Evolutionary conservation across 2,888 invertebrate species (phyloP).

Genomic region (Mythimna albipuncta): DNA sequence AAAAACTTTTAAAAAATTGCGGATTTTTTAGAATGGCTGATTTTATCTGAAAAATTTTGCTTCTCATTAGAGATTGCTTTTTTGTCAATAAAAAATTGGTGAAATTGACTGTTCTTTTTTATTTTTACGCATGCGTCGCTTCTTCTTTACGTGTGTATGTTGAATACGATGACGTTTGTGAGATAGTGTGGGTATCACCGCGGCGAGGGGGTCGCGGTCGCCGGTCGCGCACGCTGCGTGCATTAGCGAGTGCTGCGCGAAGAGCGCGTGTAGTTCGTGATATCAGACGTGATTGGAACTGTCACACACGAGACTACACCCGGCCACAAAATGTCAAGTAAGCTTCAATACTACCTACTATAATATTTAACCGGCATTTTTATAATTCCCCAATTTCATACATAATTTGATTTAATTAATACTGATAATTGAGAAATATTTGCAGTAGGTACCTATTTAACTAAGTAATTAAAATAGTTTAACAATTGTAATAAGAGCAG

Average conservation of each 20-base stretch:
- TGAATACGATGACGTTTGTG: slow-evolving; percentile 52
- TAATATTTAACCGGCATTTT: slow-evolving; percentile 44
- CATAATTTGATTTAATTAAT: neutral
- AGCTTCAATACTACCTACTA: slow-evolving; percentile 65
- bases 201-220: slow-evolving; percentile 74
- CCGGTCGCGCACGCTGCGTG: slow-evolving; percentile 80
- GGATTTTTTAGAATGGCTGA: neutral
- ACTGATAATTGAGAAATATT: slow-evolving; percentile 14
- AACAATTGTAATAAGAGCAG: slow-evolving; percentile 22
- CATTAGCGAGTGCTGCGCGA: slow-evolving; percentile 86
- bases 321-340: slow-evolving; percentile 89
- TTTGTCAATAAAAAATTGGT: neutral
- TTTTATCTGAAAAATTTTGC: neutral
- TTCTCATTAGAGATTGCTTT: neutral
- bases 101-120: slow-evolving; percentile 1
- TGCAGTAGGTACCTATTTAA: neutral
- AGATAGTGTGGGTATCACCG: slow-evolving; percentile 66
- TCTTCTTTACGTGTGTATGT: slow-evolving; percentile 45
- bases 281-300: slow-evolving; percentile 84
- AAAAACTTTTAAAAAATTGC: neutral
- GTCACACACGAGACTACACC: slow-evolving; percentile 86
- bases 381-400: slow-evolving; percentile 16
- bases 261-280: slow-evolving; percentile 86
- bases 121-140: slow-evolving; percentile 62
- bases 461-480: slow-evolving; percentile 21